Conservation (phyloP, 2,888 invertebrate genomes). For the Penaeus monodon region DNA sequence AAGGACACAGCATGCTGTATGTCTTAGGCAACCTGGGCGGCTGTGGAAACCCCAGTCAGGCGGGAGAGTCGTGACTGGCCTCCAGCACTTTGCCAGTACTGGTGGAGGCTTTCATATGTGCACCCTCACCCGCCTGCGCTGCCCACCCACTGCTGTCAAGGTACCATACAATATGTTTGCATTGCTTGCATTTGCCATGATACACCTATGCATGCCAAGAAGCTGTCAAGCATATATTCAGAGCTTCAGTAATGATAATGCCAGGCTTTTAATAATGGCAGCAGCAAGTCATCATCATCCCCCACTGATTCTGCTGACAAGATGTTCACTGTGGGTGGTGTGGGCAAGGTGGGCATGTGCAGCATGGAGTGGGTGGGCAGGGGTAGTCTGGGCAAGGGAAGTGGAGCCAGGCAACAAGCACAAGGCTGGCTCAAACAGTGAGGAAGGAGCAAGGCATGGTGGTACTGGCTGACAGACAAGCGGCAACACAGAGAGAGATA, state of each 20-base stretch:
- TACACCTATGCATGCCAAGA: too few species aligned
- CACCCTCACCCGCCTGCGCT: too few species aligned
- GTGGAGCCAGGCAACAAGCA: slow-evolving; percentile 51
- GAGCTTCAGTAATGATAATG: too few species aligned
- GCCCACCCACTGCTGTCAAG: too few species aligned
- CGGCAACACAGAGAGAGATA: slow-evolving; percentile 65
- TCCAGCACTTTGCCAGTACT: too few species aligned
- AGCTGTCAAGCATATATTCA: too few species aligned
- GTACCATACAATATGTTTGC: too few species aligned
- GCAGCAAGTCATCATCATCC: too few species aligned
- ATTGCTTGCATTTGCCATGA: too few species aligned
- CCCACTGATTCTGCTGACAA: too few species aligned
- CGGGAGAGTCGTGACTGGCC: slow-evolving; percentile 14
- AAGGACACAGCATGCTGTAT: slow-evolving; percentile 42
- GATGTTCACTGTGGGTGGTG: neutral
- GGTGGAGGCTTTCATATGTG: too few species aligned
- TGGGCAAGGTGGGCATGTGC: neutral
- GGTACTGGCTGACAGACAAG: slow-evolving; percentile 64
- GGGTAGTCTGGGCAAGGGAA: slow-evolving; percentile 33
- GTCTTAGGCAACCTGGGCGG: slow-evolving; percentile 28
- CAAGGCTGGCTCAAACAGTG: slow-evolving; percentile 55
- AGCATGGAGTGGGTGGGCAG: slow-evolving; percentile 27
- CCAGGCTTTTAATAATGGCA: too few species aligned
- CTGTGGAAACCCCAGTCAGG: slow-evolving; percentile 39
- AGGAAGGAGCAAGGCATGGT: slow-evolving; percentile 64